Conservation (phyloP, 2,113 vertebrate species). For the Cinclus cinclus region DNA sequence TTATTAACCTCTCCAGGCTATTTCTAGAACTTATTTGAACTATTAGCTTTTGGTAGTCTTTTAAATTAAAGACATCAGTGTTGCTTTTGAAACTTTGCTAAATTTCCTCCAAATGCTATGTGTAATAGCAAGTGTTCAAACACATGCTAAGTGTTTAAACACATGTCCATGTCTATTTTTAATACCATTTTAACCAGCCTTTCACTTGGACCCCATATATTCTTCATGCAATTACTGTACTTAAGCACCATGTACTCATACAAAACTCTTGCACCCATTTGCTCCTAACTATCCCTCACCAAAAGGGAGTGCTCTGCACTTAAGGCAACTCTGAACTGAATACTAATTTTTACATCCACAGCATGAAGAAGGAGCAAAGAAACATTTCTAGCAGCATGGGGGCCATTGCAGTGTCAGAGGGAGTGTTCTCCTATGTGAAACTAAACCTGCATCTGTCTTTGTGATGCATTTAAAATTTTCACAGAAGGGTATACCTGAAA, state of each 20-base stretch:
- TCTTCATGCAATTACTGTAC: neutral
- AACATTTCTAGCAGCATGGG: neutral
- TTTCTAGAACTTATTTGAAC: neutral
- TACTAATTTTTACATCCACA: neutral
- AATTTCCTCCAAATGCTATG: neutral
- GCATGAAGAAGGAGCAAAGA: neutral
- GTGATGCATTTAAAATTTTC: neutral
- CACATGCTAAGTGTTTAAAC: neutral
- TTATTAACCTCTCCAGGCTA: neutral
- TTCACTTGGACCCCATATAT: neutral
- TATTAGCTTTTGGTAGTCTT: neutral
- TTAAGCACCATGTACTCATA: neutral
- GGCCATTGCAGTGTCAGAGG: neutral
- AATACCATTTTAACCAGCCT: neutral
- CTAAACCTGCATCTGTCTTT: neutral
- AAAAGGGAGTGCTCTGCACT: neutral
- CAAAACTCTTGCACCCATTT: neutral
- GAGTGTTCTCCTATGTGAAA: neutral
- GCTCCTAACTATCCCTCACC: neutral
- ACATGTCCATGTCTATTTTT: neutral
- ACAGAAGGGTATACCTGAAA: neutral
- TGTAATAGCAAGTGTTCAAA: neutral
- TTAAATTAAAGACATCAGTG: neutral
- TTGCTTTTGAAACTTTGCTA: neutral
- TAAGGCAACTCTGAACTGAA: neutral